Conservation (phyloP, 1,140 invertebrate genomes). For the Cheumatopsyche charites region DNA sequence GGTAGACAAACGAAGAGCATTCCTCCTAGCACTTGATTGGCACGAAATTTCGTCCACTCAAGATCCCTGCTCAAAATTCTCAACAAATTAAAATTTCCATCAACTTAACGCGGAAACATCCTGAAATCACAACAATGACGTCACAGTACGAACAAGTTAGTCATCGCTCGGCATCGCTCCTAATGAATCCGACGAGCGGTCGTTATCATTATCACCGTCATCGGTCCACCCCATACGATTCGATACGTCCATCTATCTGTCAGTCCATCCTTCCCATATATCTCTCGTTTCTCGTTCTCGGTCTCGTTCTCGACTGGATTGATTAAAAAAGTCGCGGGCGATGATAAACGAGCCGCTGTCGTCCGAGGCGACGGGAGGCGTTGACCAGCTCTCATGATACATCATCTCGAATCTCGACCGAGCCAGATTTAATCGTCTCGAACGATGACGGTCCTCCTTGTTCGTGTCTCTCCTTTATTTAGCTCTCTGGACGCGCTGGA, state of each 20-base stretch:
- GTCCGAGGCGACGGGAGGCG: not conserved
- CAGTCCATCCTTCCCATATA: not conserved
- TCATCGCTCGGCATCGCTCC: not conserved
- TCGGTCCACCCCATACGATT: too few species aligned
- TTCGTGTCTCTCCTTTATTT: too few species aligned
- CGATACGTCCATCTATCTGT: not conserved
- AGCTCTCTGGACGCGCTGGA: not conserved
- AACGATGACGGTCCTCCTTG: not conserved
- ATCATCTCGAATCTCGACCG: not conserved
- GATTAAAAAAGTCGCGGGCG: constrained; percentile 18
- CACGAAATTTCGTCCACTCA: too few species aligned
- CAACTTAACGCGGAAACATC: too few species aligned
- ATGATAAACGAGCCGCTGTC: constrained; percentile 4
- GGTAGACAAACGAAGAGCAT: too few species aligned
- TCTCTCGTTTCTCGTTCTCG: not conserved
- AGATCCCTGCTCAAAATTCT: too few species aligned
- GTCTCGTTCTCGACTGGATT: constrained; percentile 4
- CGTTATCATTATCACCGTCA: constrained; percentile 8
- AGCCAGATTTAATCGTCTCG: not conserved
- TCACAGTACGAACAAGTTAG: not conserved
- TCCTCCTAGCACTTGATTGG: too few species aligned
- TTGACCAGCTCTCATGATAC: constrained; percentile 8
- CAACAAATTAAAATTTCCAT: too few species aligned
- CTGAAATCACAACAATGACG: too few species aligned
- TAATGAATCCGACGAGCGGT: not conserved